Conservation (phyloP, 2,113 vertebrate genomes). For the Marmota flaviventris region DNA sequence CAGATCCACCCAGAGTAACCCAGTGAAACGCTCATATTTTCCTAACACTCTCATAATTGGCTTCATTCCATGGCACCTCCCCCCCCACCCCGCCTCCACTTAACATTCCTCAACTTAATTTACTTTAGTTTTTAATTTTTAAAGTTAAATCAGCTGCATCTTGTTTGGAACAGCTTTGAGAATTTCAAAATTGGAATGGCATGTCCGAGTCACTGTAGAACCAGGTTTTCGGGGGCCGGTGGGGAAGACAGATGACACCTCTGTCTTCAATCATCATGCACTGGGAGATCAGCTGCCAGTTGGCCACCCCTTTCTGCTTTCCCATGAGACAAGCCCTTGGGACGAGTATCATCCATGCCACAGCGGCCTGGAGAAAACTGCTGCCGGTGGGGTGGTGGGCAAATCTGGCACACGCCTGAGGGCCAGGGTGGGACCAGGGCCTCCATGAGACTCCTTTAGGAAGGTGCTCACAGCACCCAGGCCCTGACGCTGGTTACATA, state of each 20-base stretch:
- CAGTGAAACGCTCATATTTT: not conserved
- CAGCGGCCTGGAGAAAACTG: not conserved
- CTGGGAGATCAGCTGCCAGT: not conserved
- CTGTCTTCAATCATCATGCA: not conserved
- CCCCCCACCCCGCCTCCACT: not conserved
- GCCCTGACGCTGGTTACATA: not conserved
- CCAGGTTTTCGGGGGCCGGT: not conserved
- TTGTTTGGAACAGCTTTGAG: constrained; percentile 51
- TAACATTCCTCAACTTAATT: constrained; percentile 39
- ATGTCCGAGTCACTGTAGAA: not conserved
- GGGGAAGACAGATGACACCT: not conserved
- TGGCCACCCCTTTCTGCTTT: not conserved
- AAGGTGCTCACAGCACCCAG: not conserved
- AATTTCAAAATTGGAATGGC: not conserved
- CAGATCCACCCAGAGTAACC: not conserved
- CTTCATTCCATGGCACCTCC: not conserved
- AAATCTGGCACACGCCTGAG: not conserved
- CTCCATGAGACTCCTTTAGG: not conserved
- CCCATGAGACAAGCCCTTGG: not conserved
- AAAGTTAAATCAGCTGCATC: constrained; percentile 29
- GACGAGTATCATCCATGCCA: not conserved
- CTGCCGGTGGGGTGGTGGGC: not conserved
- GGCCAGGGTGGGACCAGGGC: not conserved
- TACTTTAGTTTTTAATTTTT: constrained; percentile 56
- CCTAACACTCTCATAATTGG: not conserved